Evolutionary conservation across 2,113 vertebrate genomes (phyloP), one percentile per base, ranked within the genome.

Genomic region (Corynorhinus townsendii): DNA sequence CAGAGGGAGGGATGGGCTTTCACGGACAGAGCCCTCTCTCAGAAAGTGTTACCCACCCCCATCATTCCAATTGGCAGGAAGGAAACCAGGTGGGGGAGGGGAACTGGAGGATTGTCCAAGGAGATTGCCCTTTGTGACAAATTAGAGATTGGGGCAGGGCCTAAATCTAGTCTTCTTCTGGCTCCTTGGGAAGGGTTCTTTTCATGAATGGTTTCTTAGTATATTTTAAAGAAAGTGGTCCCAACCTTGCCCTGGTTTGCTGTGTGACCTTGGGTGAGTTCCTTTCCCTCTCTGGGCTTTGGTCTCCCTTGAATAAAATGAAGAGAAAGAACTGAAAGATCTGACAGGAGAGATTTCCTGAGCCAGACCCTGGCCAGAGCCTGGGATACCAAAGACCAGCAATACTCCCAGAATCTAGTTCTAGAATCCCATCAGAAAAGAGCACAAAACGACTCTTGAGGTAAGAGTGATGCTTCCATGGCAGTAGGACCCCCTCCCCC

Each of bases 21-120:
- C 96, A 92, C 71, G 96, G 95, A 96, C 81, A 68, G 80, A 89
- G 72, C 59, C 72, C 45, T 16, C 90, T 87, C 90, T 96, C 75
- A 24, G 45, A 95, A 68, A 62, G 20, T 7, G 45, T 49, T 75
- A 43, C 69, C 6, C n/a, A 38, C 69, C 15, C 38, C 87, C 49
- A 75, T 71, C 81, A 38, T 26, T 52, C 35, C 40, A 86, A 86
- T 5, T n/a, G n/a, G 52, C 84, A 40, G 90, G 92, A 95, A 97
- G 82, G 90, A 94, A 95, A 86, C 52, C 54, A 40, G 52, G 54
- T 24, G 8, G 47, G 68, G 87, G 69, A 79, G 35, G 22, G 17
- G 17, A n/a, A 33, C 33, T 4, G 8, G 11, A 38, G 68, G 20
- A 11, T 17, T 12, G 43, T 47, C 75, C 26, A 2, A 26, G 66